Conservation (phyloP, 2,888 invertebrate species). For the Trichogramma dendrolimi region DNA sequence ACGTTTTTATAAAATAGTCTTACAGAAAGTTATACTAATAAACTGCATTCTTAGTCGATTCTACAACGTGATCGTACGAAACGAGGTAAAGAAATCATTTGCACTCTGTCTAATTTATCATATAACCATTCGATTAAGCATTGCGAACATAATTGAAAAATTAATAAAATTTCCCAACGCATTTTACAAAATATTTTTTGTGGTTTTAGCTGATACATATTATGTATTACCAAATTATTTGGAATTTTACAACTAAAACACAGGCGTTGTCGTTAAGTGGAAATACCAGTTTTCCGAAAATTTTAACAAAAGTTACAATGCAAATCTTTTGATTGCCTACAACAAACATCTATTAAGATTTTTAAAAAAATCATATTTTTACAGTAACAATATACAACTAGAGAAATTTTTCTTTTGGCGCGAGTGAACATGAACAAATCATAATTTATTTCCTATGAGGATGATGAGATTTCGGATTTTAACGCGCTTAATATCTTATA, state of each 20-base stretch:
- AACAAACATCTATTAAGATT: too few species aligned
- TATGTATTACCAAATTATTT: too few species aligned
- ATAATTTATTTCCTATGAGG: slow-evolving; percentile 14
- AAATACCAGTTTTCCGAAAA: too few species aligned
- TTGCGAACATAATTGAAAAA: slow-evolving; percentile 6
- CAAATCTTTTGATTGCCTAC: not conserved
- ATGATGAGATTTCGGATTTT: slow-evolving; percentile 1
- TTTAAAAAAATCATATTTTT: slow-evolving; percentile 15
- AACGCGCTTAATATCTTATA: slow-evolving; percentile 46
- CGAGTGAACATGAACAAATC: slow-evolving; percentile 20
- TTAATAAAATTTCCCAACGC: not conserved
- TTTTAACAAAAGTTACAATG: too few species aligned
- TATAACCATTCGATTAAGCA: slow-evolving; percentile 7
- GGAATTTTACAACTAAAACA: too few species aligned
- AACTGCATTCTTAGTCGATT: not conserved
- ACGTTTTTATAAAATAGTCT: slow-evolving; percentile 15
- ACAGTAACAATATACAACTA: slow-evolving; percentile 17
- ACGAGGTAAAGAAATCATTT: slow-evolving; percentile 13
- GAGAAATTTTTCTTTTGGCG: slow-evolving; percentile 3
- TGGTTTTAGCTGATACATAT: too few species aligned
- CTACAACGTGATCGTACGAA: not conserved
- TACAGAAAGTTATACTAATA: slow-evolving; percentile 1
- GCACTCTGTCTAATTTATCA: slow-evolving; percentile 15
- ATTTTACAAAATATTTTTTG: too few species aligned
- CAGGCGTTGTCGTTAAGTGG: too few species aligned